Evolutionary conservation across 2,888 invertebrate genomes (phyloP), one percentile per base, ranked within the genome.

Genomic region (Callosobruchus maculatus): DNA sequence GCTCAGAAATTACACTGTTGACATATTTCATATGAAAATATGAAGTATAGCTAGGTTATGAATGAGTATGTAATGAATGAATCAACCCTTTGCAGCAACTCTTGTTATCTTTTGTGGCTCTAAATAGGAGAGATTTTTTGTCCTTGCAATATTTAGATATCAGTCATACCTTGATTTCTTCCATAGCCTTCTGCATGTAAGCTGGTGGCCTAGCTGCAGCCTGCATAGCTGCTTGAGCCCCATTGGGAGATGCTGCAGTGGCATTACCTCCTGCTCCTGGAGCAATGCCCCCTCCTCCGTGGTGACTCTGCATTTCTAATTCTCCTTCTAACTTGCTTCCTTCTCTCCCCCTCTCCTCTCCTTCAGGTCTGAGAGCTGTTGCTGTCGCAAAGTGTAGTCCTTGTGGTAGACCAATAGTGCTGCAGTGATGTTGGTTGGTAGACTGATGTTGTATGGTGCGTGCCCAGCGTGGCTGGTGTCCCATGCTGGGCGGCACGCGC

Each of bases 151-250:
- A n/a, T n/a, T n/a, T n/a, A n/a, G n/a, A 26, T 7, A 26, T 26
- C 26, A 26, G 26, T 26, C 7, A 13, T 49, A 49, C 49, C 49
- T 49, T 49, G 3, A 95, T 95, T 88, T 95, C 93, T 88, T 94
- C 94, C 88, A 95, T 91, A 85, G 95, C 95, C 89, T 95, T 94
- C 88, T 94, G 94, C 88, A 93, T 93, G 88, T 95, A 95, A 89
- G 93, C 93, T 89, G 93, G 91, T 86, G 86, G 84, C 74, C 86
- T 85, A 85, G 86, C 85, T 76, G 85, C 89, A 13, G 86, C 68
- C 71, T 49, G 49, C 1, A 30, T 3, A 9, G 30, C 30, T 9
- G 13, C 49, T 18, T 49, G 49, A 18, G 49, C 13, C 7, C 22
- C 22, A 22, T 68, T 68, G 68, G 68, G 5, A 1, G 49, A 1